Percentiles rank a stretch among this genome's conserved stretches.
phyloP scores from a whole-genome alignment of 2,113 vertebrate genomes.

The Lanius ludovicianus region DNA sequence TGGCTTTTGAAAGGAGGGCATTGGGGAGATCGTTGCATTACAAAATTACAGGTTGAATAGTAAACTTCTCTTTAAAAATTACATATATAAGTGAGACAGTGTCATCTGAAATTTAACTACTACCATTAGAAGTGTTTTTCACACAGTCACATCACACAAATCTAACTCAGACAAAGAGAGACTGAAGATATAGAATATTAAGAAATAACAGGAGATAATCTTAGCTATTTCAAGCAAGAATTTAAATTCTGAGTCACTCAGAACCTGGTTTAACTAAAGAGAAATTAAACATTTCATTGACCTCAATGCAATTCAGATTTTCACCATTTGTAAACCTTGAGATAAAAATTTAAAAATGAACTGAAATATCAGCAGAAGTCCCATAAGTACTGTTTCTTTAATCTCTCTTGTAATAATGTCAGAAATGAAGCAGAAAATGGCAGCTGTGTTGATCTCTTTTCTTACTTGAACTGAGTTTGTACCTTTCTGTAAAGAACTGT shows the following conservation, averaged over 20 bases:
- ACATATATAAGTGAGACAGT: not conserved
- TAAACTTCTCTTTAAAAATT: not conserved
- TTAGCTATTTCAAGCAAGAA: not conserved
- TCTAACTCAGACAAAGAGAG: not conserved
- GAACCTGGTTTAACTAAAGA: not conserved
- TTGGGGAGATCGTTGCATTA: fast-evolving
- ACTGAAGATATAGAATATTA: not conserved
- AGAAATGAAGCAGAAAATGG: not conserved
- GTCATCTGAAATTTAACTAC: not conserved
- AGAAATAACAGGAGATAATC: not conserved
- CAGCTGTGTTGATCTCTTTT: not conserved
- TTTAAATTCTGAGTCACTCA: not conserved
- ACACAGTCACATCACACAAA: not conserved
- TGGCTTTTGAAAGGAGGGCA: not conserved
- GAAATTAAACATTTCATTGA: not conserved
- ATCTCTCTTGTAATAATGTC: not conserved
- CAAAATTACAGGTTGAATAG: not conserved
- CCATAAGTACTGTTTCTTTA: not conserved
- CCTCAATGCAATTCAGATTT: not conserved
- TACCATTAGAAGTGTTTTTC: not conserved
- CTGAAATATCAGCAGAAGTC: not conserved
- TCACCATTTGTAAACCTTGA: not conserved
- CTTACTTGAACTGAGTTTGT: not conserved
- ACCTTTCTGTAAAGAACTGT: not conserved
- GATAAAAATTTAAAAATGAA: not conserved